phyloP scores from a whole-genome alignment of 2,113 vertebrate genomes.

The Neotoma lepida region DNA sequence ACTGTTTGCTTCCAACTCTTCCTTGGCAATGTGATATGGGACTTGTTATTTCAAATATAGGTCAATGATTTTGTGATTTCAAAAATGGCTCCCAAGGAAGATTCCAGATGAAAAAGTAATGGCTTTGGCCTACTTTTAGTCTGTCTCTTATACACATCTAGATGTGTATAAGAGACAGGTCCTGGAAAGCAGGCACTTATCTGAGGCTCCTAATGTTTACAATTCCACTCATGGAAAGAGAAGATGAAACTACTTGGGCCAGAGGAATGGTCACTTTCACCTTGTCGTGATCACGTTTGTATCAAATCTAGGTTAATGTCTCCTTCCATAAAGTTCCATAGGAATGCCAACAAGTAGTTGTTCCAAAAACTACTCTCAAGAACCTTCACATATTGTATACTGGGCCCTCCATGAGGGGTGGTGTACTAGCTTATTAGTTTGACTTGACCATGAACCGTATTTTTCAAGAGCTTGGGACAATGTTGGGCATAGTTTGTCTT shows the following conservation, averaged over 20 bases:
- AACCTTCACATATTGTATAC: neutral
- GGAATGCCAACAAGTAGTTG: neutral
- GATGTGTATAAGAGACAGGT: too few species aligned
- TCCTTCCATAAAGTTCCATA: neutral
- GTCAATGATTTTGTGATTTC: constrained; percentile 37
- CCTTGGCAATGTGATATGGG: neutral
- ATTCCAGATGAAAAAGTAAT: neutral
- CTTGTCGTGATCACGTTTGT: neutral
- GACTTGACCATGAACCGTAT: neutral
- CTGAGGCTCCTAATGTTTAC: neutral
- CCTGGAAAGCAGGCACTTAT: neutral
- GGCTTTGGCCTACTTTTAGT: neutral
- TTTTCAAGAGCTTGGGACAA: neutral
- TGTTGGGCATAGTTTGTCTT: neutral
- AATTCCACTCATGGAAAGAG: neutral
- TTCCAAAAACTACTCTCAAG: neutral
- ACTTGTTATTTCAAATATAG: constrained; percentile 23
- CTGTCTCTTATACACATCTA: too few species aligned
- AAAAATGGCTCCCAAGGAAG: neutral
- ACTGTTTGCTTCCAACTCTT: neutral
- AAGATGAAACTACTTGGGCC: neutral
- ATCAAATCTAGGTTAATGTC: neutral
- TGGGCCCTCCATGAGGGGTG: neutral
- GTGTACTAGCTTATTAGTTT: neutral
- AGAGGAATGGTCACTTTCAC: neutral